A percentile compares a stretch with the other conserved stretches of the same genome.
These are phyloP conservation scores for Margaritifera margaritifera DNA, from an alignment of 2,888 invertebrate genomes.

Conservation along the genomic window DNA sequence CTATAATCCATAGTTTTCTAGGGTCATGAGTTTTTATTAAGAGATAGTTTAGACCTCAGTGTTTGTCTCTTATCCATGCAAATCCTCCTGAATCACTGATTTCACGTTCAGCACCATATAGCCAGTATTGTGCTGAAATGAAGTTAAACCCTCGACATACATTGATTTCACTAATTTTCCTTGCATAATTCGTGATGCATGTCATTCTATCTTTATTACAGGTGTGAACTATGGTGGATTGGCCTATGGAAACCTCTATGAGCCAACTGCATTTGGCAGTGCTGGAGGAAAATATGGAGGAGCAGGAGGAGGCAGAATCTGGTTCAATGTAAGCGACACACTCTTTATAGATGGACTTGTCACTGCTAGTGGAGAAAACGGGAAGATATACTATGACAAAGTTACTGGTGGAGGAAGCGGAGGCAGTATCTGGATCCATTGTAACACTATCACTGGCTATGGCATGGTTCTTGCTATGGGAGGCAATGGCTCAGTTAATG, in stretches of 20 bases:
- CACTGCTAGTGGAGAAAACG: constrained; percentile 49
- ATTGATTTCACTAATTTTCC: no score
- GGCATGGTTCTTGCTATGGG: constrained; percentile 43
- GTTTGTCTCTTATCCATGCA: no score
- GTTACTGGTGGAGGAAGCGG: constrained; percentile 59
- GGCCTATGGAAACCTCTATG: constrained; percentile 56
- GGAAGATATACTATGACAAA: constrained; percentile 16
- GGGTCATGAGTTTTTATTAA: no score
- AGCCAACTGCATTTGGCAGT: constrained; percentile 55
- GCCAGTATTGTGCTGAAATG: no score
- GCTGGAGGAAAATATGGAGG: constrained; percentile 54
- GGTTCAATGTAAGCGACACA: constrained; percentile 58
- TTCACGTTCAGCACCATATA: no score
- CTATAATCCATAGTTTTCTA: no score
- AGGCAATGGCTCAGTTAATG: constrained; percentile 37
- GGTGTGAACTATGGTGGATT: constrained; percentile 37
- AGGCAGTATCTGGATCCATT: constrained; percentile 57
- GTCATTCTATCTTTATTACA: constrained; percentile 4
- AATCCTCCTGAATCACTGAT: no score
- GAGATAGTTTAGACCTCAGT: no score
- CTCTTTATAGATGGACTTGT: constrained; percentile 53
- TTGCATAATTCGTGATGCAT: no score
- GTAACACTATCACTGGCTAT: constrained; percentile 46
- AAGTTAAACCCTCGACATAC: no score
- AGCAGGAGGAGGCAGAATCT: constrained; percentile 56